Conservation (phyloP, 2,113 vertebrate genomes). For the Nyctereutes procyonoides region DNA sequence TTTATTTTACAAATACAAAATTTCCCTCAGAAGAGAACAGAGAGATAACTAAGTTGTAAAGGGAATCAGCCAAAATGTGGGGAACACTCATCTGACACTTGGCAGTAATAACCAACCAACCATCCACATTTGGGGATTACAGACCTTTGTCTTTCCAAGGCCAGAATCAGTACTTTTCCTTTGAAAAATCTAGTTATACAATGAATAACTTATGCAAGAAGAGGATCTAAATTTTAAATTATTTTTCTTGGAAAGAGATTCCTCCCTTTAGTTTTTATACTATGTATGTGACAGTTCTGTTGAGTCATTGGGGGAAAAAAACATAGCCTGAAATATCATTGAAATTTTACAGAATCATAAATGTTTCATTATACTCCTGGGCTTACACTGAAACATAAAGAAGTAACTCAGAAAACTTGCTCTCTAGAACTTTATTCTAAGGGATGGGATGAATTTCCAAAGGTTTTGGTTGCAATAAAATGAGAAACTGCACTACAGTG, state of each 20-base stretch:
- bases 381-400: not conserved
- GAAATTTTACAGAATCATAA: constrained; percentile 5
- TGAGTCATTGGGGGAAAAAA: not conserved
- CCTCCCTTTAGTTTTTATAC: constrained; percentile 15
- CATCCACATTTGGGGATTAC: not conserved
- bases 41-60: not conserved
- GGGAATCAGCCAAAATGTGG: not conserved
- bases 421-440: constrained; percentile 17
- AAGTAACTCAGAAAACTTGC: constrained; percentile 22
- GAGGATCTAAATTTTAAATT: constrained; percentile 2
- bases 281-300: not conserved
- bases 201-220: constrained; percentile 48
- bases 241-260: not conserved
- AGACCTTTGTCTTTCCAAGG: not conserved
- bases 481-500: not conserved
- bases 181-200: constrained; percentile 15
- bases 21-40: constrained; percentile 15
- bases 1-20: constrained; percentile 55
- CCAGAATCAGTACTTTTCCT: not conserved
- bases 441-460: not conserved
- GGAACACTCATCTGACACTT: not conserved
- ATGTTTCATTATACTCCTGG: not conserved
- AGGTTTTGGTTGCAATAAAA: not conserved
- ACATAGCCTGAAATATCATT: not conserved
- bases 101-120: not conserved